Conservation (phyloP, 2,888 invertebrate species). For the Drosophila cyrtoloma region DNA sequence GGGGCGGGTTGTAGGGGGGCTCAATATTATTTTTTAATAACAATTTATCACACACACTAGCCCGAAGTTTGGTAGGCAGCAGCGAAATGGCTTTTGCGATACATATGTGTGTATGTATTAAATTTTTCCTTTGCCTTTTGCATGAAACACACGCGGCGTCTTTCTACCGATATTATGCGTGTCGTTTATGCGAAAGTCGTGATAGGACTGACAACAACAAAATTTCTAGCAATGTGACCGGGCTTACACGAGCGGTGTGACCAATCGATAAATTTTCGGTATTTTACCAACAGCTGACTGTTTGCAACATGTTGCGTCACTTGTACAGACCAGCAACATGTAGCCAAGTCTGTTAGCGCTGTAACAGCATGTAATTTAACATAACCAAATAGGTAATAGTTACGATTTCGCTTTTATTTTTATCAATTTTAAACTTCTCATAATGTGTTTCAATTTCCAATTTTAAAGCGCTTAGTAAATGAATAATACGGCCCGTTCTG, state of each 20-base stretch:
- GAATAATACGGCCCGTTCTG: neutral
- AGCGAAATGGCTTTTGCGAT: conserved; percentile 43
- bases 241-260: conserved; percentile 20
- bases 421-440: neutral
- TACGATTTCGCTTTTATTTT: neutral
- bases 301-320: conserved; percentile 49
- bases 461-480: neutral
- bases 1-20: conserved; percentile 18
- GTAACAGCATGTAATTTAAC: neutral
- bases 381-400: neutral
- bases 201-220: conserved; percentile 63
- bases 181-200: conserved; percentile 68
- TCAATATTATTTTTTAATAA: conserved; percentile 30
- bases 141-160: conserved; percentile 68
- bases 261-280: conserved; percentile 22
- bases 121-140: conserved; percentile 54
- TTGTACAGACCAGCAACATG: neutral
- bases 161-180: conserved; percentile 59
- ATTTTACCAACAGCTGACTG: conserved; percentile 49
- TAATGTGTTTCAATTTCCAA: neutral
- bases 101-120: conserved; percentile 49
- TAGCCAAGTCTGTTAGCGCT: neutral
- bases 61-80: conserved; percentile 45
- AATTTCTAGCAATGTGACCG: conserved; percentile 52
- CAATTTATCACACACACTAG: conserved; percentile 68